These are phyloP conservation scores for Andricus grossulariae DNA, from an alignment of 1,140 invertebrate species.

Conservation along the genomic window DNA sequence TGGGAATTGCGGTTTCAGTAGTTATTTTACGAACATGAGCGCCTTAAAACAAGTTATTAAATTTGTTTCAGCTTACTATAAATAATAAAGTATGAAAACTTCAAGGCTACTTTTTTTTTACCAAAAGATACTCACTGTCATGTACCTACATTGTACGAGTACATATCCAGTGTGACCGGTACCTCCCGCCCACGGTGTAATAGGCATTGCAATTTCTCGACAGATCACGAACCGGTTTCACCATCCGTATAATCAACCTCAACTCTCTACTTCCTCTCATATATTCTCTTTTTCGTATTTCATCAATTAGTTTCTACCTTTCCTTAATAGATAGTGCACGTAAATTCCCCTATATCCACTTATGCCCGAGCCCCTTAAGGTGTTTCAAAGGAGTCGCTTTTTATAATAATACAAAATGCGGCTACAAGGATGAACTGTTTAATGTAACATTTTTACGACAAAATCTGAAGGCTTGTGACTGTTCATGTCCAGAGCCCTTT, in stretches of 20 bases:
- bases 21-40: not conserved
- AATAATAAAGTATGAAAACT: not conserved
- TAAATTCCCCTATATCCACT: constrained; percentile 9
- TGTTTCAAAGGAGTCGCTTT: no score
- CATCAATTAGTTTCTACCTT: constrained; percentile 26
- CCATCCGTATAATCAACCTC: constrained; percentile 18
- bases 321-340: constrained; percentile 22
- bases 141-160: not conserved
- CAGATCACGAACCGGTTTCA: constrained; percentile 27
- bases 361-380: no score
- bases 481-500: no score
- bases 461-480: no score
- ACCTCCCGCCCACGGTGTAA: constrained; percentile 10
- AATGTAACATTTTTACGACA: no score
- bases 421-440: no score
- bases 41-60: not conserved
- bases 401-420: no score
- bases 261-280: constrained; percentile 15
- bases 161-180: not conserved
- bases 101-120: not conserved
- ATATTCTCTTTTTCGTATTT: constrained; percentile 23
- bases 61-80: not conserved
- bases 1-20: no score
- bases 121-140: not conserved
- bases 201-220: constrained; percentile 17